These are phyloP conservation scores for Drosophila aff. DNA, from an alignment of 1,140 invertebrate genomes.

Conservation along the genomic window DNA sequence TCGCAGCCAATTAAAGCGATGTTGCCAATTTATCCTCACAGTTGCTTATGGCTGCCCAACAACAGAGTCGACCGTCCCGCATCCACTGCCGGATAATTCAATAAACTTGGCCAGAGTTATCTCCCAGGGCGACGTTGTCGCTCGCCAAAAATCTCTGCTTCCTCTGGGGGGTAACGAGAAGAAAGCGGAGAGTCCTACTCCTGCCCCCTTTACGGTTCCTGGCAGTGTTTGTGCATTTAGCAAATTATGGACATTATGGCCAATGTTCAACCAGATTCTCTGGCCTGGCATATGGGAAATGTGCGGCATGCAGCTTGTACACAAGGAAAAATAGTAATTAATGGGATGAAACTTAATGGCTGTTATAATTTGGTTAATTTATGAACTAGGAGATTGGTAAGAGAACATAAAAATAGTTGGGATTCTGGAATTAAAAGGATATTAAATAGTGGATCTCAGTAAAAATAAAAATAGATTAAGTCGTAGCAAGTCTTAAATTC, in stretches of 20 bases:
- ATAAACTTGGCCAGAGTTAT: slow-evolving; percentile 60
- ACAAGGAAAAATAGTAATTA: slow-evolving; percentile 8
- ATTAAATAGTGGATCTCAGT: too few relatives aligned
- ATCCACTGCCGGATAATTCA: slow-evolving; percentile 60
- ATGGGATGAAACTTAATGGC: background rate
- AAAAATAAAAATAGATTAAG: too few relatives aligned
- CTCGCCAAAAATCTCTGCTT: slow-evolving; percentile 26
- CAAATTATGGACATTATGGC: slow-evolving; percentile 65
- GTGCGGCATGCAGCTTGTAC: slow-evolving; percentile 22
- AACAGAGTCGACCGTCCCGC: background rate
- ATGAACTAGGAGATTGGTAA: background rate
- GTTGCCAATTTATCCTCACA: slow-evolving; percentile 55
- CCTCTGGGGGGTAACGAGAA: background rate
- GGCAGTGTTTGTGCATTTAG: slow-evolving; percentile 49
- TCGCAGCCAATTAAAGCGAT: slow-evolving; percentile 76
- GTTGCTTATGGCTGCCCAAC: slow-evolving; percentile 5
- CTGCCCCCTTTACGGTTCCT: background rate
- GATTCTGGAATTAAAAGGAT: background rate
- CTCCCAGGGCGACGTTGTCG: slow-evolving; percentile 29
- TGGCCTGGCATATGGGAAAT: slow-evolving; percentile 34
- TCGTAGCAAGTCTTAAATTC: too few relatives aligned
- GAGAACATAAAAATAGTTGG: background rate
- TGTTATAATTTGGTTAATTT: background rate
- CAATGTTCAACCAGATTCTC: slow-evolving; percentile 32
- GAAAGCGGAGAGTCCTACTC: background rate